Percentiles rank a stretch among this genome's conserved stretches.
Evolutionary conservation across 2,888 invertebrate species (phyloP).

Genomic region (Cheilosia vernalis): DNA sequence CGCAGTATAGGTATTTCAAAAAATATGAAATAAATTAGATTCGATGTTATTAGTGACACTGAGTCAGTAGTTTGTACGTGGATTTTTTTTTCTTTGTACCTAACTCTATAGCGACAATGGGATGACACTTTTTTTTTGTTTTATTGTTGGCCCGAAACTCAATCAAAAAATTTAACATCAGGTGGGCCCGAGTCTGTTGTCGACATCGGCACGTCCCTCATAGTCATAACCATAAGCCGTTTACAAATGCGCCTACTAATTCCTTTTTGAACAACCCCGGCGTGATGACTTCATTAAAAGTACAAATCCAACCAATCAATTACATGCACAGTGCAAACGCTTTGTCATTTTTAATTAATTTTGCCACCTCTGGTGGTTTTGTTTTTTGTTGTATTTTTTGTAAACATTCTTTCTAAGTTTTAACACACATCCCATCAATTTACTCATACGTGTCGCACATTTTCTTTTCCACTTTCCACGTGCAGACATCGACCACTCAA

Average conservation of each 20-base stretch:
- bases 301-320: conserved; percentile 6
- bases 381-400: not conserved
- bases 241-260: not conserved
- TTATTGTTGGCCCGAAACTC: not conserved
- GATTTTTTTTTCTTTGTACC: conserved; percentile 23
- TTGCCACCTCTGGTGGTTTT: conserved; percentile 27
- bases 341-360: conserved; percentile 55
- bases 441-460: conserved; percentile 38
- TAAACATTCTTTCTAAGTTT: conserved; percentile 21
- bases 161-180: not conserved
- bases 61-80: conserved; percentile 1
- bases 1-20: not conserved
- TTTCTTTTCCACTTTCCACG: conserved; percentile 32
- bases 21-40: conserved; percentile 57
- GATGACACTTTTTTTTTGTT: not conserved
- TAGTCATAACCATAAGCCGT: not conserved
- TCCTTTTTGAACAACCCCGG: not conserved
- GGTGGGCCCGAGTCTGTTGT: not conserved
- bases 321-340: not conserved
- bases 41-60: conserved; percentile 36
- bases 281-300: conserved; percentile 8
- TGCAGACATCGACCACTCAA: not conserved
- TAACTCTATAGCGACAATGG: conserved; percentile 19
- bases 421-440: conserved; percentile 41
- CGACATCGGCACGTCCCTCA: too few species aligned